These are phyloP conservation scores for Hyppa rectilinea DNA, from an alignment of 2,888 invertebrate species.

Conservation along the genomic window DNA sequence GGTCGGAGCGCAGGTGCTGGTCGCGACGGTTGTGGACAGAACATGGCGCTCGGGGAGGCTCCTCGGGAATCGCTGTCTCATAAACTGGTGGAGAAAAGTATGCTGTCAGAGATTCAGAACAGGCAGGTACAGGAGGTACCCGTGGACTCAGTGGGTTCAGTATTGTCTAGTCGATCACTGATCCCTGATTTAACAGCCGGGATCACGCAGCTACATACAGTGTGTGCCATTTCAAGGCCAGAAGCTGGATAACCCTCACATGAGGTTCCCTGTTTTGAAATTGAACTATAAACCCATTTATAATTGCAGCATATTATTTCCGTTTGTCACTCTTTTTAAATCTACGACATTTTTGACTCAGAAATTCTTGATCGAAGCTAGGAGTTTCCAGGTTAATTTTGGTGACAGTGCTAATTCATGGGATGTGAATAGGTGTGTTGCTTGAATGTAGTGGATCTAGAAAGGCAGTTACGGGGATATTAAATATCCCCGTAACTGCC, in stretches of 20 bases:
- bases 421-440: no score
- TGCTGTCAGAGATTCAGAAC: neutral
- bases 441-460: neutral
- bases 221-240: neutral
- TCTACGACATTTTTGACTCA: no score
- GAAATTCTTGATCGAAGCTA: no score
- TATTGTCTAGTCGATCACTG: no score
- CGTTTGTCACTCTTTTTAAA: no score
- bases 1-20: slow-evolving; percentile 76
- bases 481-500: no score
- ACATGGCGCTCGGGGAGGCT: slow-evolving; percentile 85
- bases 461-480: no score
- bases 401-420: no score
- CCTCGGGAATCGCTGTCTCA: slow-evolving; percentile 84
- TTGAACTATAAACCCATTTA: neutral
- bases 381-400: no score
- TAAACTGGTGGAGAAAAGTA: slow-evolving; percentile 72
- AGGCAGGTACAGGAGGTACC: neutral
- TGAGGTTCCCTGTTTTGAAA: neutral
- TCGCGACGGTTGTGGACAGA: slow-evolving; percentile 80
- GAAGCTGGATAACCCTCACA: neutral
- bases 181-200: no score
- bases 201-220: no score
- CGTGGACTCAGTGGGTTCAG: no score
- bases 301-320: neutral